A percentile compares a stretch with the other conserved stretches of the same genome.
Conservation (phyloP, 2,888 invertebrate genomes). For the Neria commutata region DNA sequence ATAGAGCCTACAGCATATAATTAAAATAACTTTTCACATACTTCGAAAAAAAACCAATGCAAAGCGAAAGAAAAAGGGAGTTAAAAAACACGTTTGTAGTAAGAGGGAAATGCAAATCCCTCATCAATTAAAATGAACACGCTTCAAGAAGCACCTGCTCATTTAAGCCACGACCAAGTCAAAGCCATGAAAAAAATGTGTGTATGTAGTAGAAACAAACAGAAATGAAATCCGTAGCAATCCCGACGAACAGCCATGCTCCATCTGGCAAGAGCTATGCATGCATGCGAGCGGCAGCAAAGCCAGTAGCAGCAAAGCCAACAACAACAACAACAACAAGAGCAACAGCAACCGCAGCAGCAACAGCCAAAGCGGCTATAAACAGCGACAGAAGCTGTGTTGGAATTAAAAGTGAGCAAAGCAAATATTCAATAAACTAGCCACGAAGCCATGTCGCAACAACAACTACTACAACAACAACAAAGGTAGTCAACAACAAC, state of each 20-base stretch:
- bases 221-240: conserved; percentile 22
- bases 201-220: conserved; percentile 7
- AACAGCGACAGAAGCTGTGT: conserved; percentile 8
- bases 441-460: conserved; percentile 9
- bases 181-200: conserved; percentile 12
- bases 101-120: conserved; percentile 36
- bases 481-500: not conserved
- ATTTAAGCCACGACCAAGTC: conserved; percentile 13
- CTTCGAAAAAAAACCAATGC: not conserved
- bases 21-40: conserved; percentile 25
- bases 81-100: not conserved
- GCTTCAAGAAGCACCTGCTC: conserved; percentile 43
- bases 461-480: not conserved
- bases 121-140: conserved; percentile 43
- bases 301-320: not conserved
- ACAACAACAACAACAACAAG: not conserved
- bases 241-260: conserved; percentile 1
- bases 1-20: conserved; percentile 33
- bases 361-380: not conserved
- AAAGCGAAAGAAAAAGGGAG: conserved; percentile 6
- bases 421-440: conserved; percentile 18
- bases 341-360: not conserved
- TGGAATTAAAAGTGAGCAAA: conserved; percentile 18
- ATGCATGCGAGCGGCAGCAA: not conserved
- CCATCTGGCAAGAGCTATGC: conserved; percentile 13